Evolutionary conservation across 2,113 vertebrate genomes (phyloP).

Genomic region (Ardeotis arabs): DNA sequence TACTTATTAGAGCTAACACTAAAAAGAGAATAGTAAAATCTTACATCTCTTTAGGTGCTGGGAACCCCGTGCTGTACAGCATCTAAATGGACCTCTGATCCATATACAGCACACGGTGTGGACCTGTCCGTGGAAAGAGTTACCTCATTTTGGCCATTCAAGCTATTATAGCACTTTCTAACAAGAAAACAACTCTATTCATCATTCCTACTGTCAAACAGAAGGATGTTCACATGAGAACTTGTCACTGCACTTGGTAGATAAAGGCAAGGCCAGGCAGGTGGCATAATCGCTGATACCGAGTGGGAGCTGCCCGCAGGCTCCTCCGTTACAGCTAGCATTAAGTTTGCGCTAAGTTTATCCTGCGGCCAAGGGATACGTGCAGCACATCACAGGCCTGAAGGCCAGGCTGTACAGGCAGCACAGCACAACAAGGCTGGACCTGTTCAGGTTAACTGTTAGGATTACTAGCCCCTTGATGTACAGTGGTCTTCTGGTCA

Average conservation of each 20-base stretch:
- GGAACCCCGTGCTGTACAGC: not conserved
- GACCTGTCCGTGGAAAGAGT: not conserved
- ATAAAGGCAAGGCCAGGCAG: not conserved
- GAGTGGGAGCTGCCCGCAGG: not conserved
- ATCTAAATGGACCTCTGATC: not conserved
- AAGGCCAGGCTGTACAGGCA: not conserved
- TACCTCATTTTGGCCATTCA: not conserved
- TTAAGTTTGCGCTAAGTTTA: not conserved
- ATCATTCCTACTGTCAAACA: not conserved
- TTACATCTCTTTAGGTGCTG: not conserved
- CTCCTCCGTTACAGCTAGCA: not conserved
- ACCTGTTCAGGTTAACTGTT: not conserved
- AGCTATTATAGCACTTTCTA: not conserved
- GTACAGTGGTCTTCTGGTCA: rapidly evolving
- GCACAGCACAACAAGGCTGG: not conserved
- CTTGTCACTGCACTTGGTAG: not conserved
- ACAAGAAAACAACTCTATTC: not conserved
- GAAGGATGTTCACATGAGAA: not conserved
- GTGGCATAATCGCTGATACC: not conserved
- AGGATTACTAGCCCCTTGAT: not conserved
- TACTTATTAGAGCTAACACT: not conserved
- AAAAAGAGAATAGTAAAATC: not conserved
- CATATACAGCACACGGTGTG: rapidly evolving
- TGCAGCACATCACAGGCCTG: not conserved
- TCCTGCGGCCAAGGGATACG: rapidly evolving